Evolutionary conservation across 2,888 invertebrate genomes (phyloP), one percentile per base, ranked within the genome.

Genomic region (Dasypogon diadema): DNA sequence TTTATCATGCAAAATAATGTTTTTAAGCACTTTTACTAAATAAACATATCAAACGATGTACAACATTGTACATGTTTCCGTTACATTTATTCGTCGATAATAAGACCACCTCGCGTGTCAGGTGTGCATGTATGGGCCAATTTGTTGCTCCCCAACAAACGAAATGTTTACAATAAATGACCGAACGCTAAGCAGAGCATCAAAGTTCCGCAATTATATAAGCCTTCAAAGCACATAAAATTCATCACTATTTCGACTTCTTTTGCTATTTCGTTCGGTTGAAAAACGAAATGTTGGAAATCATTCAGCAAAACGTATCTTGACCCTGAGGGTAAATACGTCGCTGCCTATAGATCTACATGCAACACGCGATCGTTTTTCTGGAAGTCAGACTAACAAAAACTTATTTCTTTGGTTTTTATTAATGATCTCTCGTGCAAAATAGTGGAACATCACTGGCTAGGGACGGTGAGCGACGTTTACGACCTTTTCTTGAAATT

Each of bases 361-460:
- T 58, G 58, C 58, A 58, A 58, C 58, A 58, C 58, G 58, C 58
- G 58, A 58, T 58, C 58, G 58, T 58, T 58, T n/a, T 58, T 58
- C 58, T 58, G 30, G 58, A 58, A 58, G 58, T 58, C 34, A 30
- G 18, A 30, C 14, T 30, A 30, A 30, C 22, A 58, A 58, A 58
- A 58, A 58, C 26, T 22, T n/a, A 24, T 12, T 56, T 30, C 30
- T n/a, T 30, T 16, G 34, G 58, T 16, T 58, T 3, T 14, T 46
- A 26, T 14, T 30, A 58, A 58, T 58, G 58, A 30, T 58, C 58
- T 8, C 2, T 30, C 22, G 6, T 58, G 58, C 58, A 58, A 58
- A 48, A 48, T 8, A 12, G 16, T 48, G 48, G 4, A 14, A 14
- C 48, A 8, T 8, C 48, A 48, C 4, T 12, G 6, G 48, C 12